A percentile compares a stretch with the other conserved stretches of the same genome.
phyloP scores from a whole-genome alignment of 2,888 invertebrate species.

The Agonopterix subpropinquella region DNA sequence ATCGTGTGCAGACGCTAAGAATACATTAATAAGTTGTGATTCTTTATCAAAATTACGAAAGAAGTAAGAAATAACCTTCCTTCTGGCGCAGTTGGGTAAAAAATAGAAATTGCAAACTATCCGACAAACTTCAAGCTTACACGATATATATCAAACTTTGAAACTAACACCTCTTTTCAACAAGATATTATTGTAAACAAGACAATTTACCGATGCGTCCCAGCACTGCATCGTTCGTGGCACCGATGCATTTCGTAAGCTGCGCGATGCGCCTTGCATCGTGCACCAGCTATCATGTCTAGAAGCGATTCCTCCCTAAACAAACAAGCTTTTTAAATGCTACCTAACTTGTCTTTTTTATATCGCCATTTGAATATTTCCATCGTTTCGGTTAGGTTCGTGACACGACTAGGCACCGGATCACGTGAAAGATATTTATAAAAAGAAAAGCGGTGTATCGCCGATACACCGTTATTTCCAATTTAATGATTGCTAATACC shows the following conservation, averaged over 20 bases:
- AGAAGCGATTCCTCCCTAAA: conserved; percentile 69
- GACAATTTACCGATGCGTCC: conserved; percentile 38
- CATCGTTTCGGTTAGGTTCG: conserved; percentile 68
- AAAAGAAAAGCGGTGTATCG: conserved; percentile 70
- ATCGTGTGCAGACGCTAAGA: too few relatives aligned
- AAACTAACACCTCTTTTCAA: too few relatives aligned
- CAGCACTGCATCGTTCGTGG: conserved; percentile 16
- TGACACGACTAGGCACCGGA: conserved; percentile 71
- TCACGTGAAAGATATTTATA: conserved; percentile 75
- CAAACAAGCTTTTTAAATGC: conserved; percentile 76
- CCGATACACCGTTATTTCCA: conserved; percentile 72
- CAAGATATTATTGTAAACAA: neutral
- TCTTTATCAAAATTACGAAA: too few relatives aligned
- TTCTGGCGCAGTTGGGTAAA: too few relatives aligned
- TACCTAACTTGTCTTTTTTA: conserved; percentile 75
- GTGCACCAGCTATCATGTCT: conserved; percentile 62
- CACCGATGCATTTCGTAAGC: conserved; percentile 41
- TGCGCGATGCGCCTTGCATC: conserved; percentile 9
- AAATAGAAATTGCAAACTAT: too few relatives aligned
- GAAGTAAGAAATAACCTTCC: too few relatives aligned
- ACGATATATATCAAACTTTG: too few relatives aligned
- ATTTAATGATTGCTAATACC: conserved; percentile 75
- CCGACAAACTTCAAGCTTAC: too few relatives aligned
- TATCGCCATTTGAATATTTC: conserved; percentile 74
- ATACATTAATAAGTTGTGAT: too few relatives aligned